Evolutionary conservation across 2,888 invertebrate species (phyloP), one percentile per base, ranked within the genome.

Genomic region (Meghimatium bilineatum): DNA sequence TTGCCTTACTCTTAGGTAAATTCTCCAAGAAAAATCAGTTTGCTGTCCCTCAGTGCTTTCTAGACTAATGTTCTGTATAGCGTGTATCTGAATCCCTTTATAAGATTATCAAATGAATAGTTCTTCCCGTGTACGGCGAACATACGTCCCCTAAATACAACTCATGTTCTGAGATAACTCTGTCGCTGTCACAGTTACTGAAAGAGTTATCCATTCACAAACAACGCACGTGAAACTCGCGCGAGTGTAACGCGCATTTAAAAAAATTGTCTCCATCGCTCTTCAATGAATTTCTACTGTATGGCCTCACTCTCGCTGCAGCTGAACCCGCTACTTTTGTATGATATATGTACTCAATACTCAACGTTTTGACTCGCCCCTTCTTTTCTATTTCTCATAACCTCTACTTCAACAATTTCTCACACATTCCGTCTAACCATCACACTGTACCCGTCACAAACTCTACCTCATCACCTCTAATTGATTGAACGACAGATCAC

Each of bases 171-270:
- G 52, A 32, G 49, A 32, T 49, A 74, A 32, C 17, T 49, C 17
- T 44, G n/a, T 32, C 29, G 2, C 52, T 32, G 74, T 29, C 52
- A 32, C 32, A 74, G 74, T 20, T n/a, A 74, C 38, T 32, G 29
- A 74, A 74, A 32, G 29, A 29, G 32, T 29, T 74, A 32, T 74
- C 52, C 74, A 74, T 74, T 74, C 74, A 74, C 74, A 74, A 71
- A 74, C 52, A 52, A 5, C 52, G 17, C 32, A 32, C 52, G 8
- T 49, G 29, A 52, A 49, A 23, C 52, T 0, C 52, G 74, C 52
- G 52, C 20, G 12, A 14, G 29, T 32, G 29, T 23, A 52, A 52
- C 29, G 34, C 74, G 20, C 74, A 49, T 38, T 38, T 17, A 14
- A 74, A 52, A 74, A 49, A 52, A 1, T 2, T 74, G 52, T 74